Evolutionary conservation across 2,888 invertebrate genomes (phyloP).

Genomic region (Tachystola acroxantha): DNA sequence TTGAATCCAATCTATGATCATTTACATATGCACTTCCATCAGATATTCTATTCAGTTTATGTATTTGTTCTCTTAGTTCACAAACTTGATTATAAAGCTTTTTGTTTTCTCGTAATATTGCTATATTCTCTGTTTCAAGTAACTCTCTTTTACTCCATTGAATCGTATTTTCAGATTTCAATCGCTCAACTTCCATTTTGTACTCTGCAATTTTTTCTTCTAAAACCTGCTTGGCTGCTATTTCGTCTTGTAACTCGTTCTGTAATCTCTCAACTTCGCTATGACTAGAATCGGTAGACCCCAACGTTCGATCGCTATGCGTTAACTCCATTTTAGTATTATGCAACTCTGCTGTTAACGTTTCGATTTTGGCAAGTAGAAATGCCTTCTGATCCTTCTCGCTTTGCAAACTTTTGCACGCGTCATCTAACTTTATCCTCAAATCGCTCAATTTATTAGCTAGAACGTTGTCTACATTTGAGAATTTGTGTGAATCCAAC

Average conservation of each 20-base stretch:
- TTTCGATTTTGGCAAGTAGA: constrained; percentile 56
- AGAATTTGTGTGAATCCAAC: constrained; percentile 65
- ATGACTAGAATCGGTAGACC: constrained; percentile 68
- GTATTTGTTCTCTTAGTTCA: constrained; percentile 66
- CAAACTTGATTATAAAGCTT: constrained; percentile 80
- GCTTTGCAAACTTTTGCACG: constrained; percentile 54
- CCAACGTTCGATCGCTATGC: constrained; percentile 59
- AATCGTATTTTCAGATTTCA: constrained; percentile 94
- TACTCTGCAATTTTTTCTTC: constrained; percentile 64
- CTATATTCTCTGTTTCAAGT: constrained; percentile 92
- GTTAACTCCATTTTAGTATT: constrained; percentile 57
- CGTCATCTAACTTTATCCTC: constrained; percentile 55
- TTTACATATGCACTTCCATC: constrained; percentile 54
- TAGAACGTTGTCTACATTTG: constrained; percentile 61
- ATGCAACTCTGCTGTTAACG: constrained; percentile 55
- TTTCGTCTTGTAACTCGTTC: constrained; percentile 67
- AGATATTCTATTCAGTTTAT: constrained; percentile 65
- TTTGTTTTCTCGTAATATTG: constrained; percentile 93
- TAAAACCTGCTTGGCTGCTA: constrained; percentile 66
- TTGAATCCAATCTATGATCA: constrained; percentile 51
- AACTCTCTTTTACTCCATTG: constrained; percentile 96
- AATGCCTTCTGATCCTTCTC: constrained; percentile 68
- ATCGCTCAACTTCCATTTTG: constrained; percentile 84
- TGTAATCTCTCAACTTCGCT: constrained; percentile 66
- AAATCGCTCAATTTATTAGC: constrained; percentile 62